Base-by-base conservation (phyloP, 1,140 invertebrate species). In the Drosophila tropicalis region DNA sequence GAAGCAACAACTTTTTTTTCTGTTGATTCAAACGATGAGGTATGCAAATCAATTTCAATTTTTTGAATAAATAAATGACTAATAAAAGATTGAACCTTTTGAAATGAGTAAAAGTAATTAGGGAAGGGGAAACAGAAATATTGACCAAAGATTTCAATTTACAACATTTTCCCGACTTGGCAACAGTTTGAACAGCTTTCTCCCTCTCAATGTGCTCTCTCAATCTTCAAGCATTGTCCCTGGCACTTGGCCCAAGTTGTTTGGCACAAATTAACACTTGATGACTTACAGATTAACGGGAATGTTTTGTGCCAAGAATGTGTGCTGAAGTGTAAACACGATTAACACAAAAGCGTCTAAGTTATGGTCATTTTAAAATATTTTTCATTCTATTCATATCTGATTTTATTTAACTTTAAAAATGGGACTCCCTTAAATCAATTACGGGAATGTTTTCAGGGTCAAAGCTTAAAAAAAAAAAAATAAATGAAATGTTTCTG, bases 251-350 rank as follows among this genome's bases (percentile, higher is more conserved):
- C 72, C 62, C 58, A 67, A 41, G 47, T 77, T 66, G 51, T 10
- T 44, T 39, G 44, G 54, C 57, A 62, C 62, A 82, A 87, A 83
- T 83, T 70, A 87, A 72, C 67, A 51, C 83, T 83, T 57, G 58
- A 78, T 67, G 67, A 41, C 78, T 81, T 56, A 66, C 44, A 78
- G 77, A 85, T 85, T 85, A 84, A 57, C 75, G 63, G 61, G 54
- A 51, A 74, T 57, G 62, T 40, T 67, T 29, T 54, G 66, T 76
- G 83, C 79, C 83, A 86, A 86, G 74, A 76, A 70, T 76, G 55
- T 51, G 44, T 72, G 78, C 39, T 39, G 65, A 83, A 86, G 83
- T 79, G 79, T 87, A 67, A 89, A 77, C 74, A 83, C 74, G 79
- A 86, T 87, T 87, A 79, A 51, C 7, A 51, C 19, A 19, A 10